Evolutionary conservation across 2,888 invertebrate genomes (phyloP).

Genomic region (Noctua janthina): DNA sequence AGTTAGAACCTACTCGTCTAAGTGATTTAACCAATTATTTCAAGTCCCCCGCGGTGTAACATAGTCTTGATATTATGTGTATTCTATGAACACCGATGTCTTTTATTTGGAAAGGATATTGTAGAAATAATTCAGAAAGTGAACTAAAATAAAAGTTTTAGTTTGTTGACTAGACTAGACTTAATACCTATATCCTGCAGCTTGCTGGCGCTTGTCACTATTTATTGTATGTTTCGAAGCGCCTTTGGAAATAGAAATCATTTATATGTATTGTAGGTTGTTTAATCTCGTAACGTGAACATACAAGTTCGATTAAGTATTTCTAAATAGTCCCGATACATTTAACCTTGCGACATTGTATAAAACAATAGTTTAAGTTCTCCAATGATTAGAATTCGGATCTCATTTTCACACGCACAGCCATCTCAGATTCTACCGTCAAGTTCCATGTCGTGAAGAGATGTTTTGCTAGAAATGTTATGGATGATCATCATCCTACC

Average conservation of each 20-base stretch:
- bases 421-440: not conserved
- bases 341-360: not conserved
- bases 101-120: slow-evolving; percentile 24
- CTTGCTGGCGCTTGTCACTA: not conserved
- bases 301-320: not conserved
- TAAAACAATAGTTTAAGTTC: not conserved
- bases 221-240: not conserved
- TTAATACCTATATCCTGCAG: not conserved
- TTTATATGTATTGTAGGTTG: too few relatives aligned
- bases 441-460: not conserved
- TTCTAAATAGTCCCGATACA: too few relatives aligned
- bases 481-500: not conserved
- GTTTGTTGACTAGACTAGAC: not conserved
- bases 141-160: not conserved
- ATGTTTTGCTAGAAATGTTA: not conserved
- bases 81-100: slow-evolving; percentile 19
- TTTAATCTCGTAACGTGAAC: not conserved
- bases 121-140: not conserved
- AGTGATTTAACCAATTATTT: slow-evolving; percentile 79
- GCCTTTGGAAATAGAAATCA: not conserved
- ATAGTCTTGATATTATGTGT: slow-evolving; percentile 65
- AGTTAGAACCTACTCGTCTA: slow-evolving; percentile 46
- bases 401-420: not conserved
- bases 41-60: slow-evolving; percentile 77
- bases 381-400: not conserved